phyloP scores from a whole-genome alignment of 2,113 vertebrate species.

The Stegastes partitus region DNA sequence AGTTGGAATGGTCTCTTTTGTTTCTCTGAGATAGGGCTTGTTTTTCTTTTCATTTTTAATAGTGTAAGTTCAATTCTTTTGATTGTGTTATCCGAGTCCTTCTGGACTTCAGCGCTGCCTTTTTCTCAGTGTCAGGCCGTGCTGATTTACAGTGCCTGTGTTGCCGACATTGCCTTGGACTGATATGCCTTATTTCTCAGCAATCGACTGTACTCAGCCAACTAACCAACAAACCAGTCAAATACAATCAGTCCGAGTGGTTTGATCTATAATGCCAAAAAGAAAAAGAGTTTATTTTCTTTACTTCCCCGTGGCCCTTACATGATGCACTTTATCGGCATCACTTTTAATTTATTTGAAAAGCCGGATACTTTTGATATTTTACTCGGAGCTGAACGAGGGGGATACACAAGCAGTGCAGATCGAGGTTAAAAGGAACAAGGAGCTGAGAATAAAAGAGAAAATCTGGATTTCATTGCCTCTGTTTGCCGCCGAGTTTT shows the following conservation, averaged over 20 bases:
- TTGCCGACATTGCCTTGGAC: conserved; percentile 24
- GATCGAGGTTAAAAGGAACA: conserved; percentile 46
- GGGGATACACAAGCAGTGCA: conserved; percentile 25
- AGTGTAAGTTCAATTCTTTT: conserved; percentile 11
- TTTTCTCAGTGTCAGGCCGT: background rate
- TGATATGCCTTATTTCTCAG: conserved; percentile 45
- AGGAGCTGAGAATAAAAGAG: conserved; percentile 21
- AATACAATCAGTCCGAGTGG: conserved; percentile 51
- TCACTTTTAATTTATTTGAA: conserved; percentile 43
- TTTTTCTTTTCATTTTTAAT: conserved; percentile 3
- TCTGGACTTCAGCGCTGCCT: background rate
- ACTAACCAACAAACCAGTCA: conserved; percentile 55
- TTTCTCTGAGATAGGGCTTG: background rate
- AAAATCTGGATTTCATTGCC: conserved; percentile 9
- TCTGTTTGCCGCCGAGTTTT: conserved; percentile 3
- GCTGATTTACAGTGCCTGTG: conserved; percentile 34
- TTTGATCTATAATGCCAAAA: conserved; percentile 34
- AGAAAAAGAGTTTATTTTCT: background rate
- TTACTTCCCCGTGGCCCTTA: background rate
- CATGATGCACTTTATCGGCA: conserved; percentile 22
- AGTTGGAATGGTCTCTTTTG: background rate
- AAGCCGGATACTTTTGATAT: conserved; percentile 35
- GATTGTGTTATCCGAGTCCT: conserved; percentile 17
- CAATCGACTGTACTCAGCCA: conserved; percentile 34
- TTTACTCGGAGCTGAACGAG: background rate